These are phyloP conservation scores for Amphibalanus amphitrite DNA, from an alignment of 1,140 invertebrate species.

Conservation along the genomic window DNA sequence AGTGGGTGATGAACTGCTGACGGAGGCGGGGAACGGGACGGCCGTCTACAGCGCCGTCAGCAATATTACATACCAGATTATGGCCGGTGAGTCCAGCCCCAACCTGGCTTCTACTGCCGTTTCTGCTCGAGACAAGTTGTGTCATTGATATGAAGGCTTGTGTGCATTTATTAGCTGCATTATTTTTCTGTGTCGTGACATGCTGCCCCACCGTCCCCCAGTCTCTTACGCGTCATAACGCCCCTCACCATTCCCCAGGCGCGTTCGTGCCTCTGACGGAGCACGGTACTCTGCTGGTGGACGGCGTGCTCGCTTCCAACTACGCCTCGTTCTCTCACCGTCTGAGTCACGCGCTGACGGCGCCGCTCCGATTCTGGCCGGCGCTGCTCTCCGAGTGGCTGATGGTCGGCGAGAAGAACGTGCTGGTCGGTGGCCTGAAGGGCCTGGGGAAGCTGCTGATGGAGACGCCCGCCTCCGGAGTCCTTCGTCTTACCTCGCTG, in stretches of 20 bases:
- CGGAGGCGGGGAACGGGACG: background rate
- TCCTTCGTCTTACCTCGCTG: background rate
- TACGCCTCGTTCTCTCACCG: conserved; percentile 25
- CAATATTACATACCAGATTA: background rate
- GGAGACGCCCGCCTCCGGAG: no score
- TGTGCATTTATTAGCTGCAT: no score
- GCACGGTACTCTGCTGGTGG: conserved; percentile 26
- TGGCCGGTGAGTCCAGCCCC: background rate
- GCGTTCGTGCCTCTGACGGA: conserved; percentile 28
- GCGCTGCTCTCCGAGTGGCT: conserved; percentile 4
- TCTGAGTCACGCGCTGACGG: conserved; percentile 24
- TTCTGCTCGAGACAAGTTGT: no score
- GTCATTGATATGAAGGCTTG: no score
- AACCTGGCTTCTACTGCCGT: no score
- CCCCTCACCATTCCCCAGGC: no score
- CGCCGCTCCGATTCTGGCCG: conserved; percentile 21
- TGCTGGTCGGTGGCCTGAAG: background rate
- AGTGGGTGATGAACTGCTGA: background rate
- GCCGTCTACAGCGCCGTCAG: background rate
- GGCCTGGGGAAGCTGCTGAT: background rate
- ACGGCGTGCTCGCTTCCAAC: conserved; percentile 25
- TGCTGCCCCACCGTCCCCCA: no score
- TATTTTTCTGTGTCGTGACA: no score
- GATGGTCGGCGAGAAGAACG: background rate
- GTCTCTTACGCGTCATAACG: no score